Evolutionary conservation across 2,888 invertebrate genomes (phyloP).

Genomic region (Oxystoma pomonae): DNA sequence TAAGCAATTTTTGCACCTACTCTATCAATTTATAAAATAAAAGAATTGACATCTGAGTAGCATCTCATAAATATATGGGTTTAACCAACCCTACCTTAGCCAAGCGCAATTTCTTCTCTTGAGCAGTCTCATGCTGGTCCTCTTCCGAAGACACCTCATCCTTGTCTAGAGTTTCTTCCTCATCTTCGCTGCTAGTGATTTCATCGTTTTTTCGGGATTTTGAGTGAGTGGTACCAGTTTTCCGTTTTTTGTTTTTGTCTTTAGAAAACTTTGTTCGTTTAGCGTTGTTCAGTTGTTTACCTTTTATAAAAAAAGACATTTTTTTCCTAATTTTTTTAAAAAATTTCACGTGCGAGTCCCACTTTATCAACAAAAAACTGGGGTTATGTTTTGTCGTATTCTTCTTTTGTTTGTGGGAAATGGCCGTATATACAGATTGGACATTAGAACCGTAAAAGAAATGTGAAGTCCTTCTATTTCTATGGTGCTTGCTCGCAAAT

Average conservation of each 20-base stretch:
- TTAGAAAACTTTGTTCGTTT: constrained; percentile 28
- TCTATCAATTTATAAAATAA: no score
- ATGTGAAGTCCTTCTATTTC: no score
- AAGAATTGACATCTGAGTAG: no score
- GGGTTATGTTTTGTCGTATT: constrained; percentile 6
- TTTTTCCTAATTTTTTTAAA: constrained; percentile 8
- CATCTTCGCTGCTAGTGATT: constrained; percentile 62
- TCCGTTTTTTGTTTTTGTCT: constrained; percentile 30
- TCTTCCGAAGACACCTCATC: constrained; percentile 48
- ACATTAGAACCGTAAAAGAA: no score
- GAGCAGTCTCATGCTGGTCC: constrained; percentile 75
- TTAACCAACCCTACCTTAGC: constrained; percentile 74
- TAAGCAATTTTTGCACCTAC: no score
- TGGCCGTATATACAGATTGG: no score
- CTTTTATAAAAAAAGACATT: constrained; percentile 43
- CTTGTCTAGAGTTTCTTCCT: constrained; percentile 53
- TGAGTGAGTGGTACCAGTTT: constrained; percentile 15
- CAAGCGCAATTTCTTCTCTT: constrained; percentile 84
- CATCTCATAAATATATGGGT: no score
- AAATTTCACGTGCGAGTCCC: constrained; percentile 9
- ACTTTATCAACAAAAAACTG: neutral
- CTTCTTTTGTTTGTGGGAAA: no score
- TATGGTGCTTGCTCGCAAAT: no score
- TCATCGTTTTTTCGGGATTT: constrained; percentile 43
- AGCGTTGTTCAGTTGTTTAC: constrained; percentile 32